Base-by-base conservation (phyloP, 2,888 invertebrate genomes). In the Halictus quadricinctus region DNA sequence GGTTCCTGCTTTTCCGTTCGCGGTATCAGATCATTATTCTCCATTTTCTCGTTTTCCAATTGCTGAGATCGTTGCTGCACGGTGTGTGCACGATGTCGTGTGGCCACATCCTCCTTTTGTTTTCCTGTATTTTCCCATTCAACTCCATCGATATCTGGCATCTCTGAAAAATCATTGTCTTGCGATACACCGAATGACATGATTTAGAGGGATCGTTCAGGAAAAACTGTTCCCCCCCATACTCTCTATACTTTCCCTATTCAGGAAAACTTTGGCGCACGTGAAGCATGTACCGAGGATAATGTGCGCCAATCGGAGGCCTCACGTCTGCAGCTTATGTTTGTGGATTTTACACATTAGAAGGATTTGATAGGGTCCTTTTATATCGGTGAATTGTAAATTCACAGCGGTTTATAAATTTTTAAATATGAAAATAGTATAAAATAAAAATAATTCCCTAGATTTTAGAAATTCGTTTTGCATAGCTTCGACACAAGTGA, bases 91-190 rank as follows among this genome's bases (percentile, higher is more conserved):
- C 77, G 84, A 88, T 86, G 84, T 79, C 86, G 78, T 79, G 72
- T 74, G 54, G 75, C 76, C 76, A 85, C 83, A 89, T 89, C 87
- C 89, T 89, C 79, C 83, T 83, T 89, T 89, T 89, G 89, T 89
- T 85, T 74, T 72, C 86, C 58, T 64, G 60, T 48, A 64, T 84
- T 69, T 82, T 76, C 79, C 46, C 73, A 70, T 84, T 84, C 77
- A 64, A 64, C 69, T 80, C 46, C 74, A 46, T 85, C 73, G 72
- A 84, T 85, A 88, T 89, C 82, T 80, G 76, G 74, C 80, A 90
- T 89, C 88, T 87, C 72, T 60, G 79, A 25, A 72, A 84, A 84
- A 76, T 76, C 84, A 66, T 77, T 66, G 70, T 69, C 41, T 75
- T 50, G 60, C 76, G 72, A 73, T 48, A 60, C 54, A 25, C 64